These are phyloP conservation scores for Umimayanthus chanpuru DNA, from an alignment of 92 coral and sea anemone genomes.

Conservation along the genomic window DNA sequence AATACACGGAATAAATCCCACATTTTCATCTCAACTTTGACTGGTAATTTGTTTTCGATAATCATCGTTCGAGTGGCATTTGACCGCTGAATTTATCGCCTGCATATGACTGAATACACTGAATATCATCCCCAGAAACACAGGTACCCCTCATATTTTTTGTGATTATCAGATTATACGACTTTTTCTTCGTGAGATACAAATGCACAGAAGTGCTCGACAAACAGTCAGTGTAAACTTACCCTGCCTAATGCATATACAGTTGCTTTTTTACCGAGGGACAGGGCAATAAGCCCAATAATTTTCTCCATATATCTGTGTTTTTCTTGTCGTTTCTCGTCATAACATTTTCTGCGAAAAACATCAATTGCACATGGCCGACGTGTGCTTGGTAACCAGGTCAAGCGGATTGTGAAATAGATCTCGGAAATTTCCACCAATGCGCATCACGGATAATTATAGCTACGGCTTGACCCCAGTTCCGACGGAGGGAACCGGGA, in stretches of 20 bases:
- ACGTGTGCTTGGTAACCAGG: conserved; percentile 59
- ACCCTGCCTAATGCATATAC: conserved; percentile 98
- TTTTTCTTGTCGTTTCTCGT: background rate
- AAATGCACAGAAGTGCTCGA: background rate
- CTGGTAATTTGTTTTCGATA: no score
- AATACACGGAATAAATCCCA: no score
- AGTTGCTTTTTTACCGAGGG: conserved; percentile 93
- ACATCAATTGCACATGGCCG: conserved; percentile 58
- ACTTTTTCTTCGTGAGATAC: no score
- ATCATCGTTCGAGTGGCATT: no score
- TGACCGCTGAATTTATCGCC: no score
- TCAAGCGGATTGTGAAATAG: conserved; percentile 28
- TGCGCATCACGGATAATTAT: conserved; percentile 60
- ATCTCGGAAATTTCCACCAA: conserved; percentile 51
- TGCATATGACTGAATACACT: no score
- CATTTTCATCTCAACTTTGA: no score
- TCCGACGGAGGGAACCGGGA: no score
- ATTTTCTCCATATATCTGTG: conserved; percentile 85
- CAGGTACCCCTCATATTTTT: no score
- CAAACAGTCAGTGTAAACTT: conserved; percentile 29
- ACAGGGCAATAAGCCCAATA: conserved; percentile 88
- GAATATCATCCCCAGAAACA: no score
- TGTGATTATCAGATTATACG: no score
- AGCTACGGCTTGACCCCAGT: no score
- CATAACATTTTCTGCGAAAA: background rate